Evolutionary conservation across 2,797 vertebrate species (phyloP).

Genomic region (Neomorphus geoffroyi): DNA sequence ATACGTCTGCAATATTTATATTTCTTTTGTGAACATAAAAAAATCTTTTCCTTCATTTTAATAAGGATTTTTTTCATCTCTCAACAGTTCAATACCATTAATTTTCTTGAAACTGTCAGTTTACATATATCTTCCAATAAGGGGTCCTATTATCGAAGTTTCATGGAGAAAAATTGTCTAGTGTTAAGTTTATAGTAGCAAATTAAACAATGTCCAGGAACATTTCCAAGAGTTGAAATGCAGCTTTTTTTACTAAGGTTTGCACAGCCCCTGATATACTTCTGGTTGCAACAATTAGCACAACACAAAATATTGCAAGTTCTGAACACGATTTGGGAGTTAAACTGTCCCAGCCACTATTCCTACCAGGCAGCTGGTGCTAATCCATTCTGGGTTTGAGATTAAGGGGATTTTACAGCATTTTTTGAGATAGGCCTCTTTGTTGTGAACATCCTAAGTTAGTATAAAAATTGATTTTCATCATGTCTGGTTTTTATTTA

Average conservation of each 20-base stretch:
- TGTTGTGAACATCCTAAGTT: background rate
- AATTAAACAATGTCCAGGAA: background rate
- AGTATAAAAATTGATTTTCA: background rate
- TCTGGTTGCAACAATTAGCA: background rate
- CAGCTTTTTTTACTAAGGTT: background rate
- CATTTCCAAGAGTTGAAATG: background rate
- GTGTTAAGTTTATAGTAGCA: background rate
- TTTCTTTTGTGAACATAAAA: background rate
- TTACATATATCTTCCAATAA: background rate
- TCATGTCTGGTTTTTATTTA: background rate
- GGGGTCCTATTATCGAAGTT: background rate
- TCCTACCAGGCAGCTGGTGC: background rate
- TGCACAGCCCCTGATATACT: background rate
- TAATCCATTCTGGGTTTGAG: background rate
- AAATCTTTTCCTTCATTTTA: background rate
- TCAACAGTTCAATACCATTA: background rate
- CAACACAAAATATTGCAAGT: background rate
- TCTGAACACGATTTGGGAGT: background rate
- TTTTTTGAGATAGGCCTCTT: background rate
- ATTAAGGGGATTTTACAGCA: background rate
- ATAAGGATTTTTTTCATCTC: background rate
- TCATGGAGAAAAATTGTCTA: accelerated
- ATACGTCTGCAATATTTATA: background rate
- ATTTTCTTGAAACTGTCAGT: background rate
- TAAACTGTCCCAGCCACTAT: background rate